Evolutionary conservation across 2,888 invertebrate genomes (phyloP).

Genomic region (Thera britannica): DNA sequence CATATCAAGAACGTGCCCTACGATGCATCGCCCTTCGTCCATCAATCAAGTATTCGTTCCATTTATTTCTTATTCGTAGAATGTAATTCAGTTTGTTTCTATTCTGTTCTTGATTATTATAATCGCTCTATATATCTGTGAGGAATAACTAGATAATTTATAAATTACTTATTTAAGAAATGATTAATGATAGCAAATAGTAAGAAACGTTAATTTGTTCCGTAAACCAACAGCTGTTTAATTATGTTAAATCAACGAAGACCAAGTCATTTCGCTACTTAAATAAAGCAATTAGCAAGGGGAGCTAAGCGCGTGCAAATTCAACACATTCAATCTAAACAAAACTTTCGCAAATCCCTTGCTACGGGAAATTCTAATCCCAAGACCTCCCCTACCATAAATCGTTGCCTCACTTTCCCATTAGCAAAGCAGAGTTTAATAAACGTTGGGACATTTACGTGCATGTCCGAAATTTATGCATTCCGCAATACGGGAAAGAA

Average conservation of each 20-base stretch:
- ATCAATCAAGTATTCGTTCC: no score
- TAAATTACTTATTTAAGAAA: no score
- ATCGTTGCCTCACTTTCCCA: conserved; percentile 20
- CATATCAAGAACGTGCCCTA: no score
- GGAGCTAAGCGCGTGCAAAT: conserved; percentile 23
- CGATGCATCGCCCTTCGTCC: no score
- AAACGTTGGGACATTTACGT: conserved; percentile 39
- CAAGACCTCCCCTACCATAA: conserved; percentile 18
- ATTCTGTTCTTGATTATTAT: no score
- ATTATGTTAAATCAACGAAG: conserved; percentile 6
- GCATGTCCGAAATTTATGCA: conserved; percentile 63
- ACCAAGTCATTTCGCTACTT: conserved; percentile 12
- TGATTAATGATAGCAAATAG: background rate
- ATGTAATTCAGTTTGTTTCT: no score
- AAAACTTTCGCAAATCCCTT: conserved; percentile 26
- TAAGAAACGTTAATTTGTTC: background rate
- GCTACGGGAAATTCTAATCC: conserved; percentile 25
- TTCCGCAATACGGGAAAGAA: conserved; percentile 72
- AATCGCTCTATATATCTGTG: no score
- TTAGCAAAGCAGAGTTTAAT: conserved; percentile 30
- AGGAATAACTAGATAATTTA: no score
- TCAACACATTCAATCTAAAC: conserved; percentile 27
- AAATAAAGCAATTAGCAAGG: conserved; percentile 18
- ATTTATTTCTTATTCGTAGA: no score
- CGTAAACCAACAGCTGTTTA: conserved; percentile 1